These are phyloP conservation scores for Enhydra lutris DNA, from an alignment of 2,113 vertebrate genomes.

Conservation along the genomic window DNA sequence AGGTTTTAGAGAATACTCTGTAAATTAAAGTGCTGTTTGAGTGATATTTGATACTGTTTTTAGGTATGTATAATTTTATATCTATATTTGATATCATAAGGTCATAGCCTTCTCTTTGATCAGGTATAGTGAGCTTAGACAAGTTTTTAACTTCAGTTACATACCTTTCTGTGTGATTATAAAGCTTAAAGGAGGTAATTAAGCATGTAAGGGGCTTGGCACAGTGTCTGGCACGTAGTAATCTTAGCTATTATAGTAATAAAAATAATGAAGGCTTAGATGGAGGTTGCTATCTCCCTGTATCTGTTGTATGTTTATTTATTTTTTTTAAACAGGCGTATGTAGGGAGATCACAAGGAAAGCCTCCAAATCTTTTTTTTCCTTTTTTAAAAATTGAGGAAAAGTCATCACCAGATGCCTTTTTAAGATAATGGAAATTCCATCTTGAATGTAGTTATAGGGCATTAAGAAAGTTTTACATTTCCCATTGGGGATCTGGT, in stretches of 20 bases:
- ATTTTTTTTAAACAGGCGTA: background rate
- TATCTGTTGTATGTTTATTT: background rate
- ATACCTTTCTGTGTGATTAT: background rate
- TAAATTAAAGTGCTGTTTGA: background rate
- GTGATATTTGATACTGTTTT: constrained; percentile 19
- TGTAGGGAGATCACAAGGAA: background rate
- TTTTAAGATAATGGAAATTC: background rate
- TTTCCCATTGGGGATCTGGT: background rate
- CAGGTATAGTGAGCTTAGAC: background rate
- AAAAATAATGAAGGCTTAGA: background rate
- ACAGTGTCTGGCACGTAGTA: background rate
- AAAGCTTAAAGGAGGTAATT: background rate
- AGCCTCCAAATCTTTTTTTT: background rate
- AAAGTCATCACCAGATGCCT: background rate
- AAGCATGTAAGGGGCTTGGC: background rate
- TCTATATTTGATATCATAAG: background rate
- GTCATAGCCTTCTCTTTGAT: background rate
- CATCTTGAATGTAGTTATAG: background rate
- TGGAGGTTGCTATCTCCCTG: background rate
- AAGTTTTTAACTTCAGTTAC: background rate
- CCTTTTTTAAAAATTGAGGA: background rate
- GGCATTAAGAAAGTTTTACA: background rate
- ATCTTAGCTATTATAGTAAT: background rate
- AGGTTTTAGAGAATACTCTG: background rate
- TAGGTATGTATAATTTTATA: background rate